Evolutionary conservation across 2,888 invertebrate species (phyloP).

Genomic region (Eucriotettix oculatus): DNA sequence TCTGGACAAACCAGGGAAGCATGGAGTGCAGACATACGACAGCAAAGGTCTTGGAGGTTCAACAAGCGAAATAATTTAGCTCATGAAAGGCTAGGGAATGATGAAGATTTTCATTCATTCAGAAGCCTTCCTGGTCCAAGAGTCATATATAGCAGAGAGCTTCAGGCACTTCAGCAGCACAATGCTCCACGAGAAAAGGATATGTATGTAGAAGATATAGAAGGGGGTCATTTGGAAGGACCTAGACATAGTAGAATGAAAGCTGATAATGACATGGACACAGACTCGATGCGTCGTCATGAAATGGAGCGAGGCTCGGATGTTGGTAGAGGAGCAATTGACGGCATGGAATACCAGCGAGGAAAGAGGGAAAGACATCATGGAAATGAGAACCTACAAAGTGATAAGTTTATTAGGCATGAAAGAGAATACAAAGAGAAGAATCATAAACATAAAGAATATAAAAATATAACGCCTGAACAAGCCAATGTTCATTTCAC

Average conservation of each 20-base stretch:
- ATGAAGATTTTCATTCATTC: slow-evolving; percentile 4
- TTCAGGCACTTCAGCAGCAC: slow-evolving; percentile 4
- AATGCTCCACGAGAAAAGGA: slow-evolving; percentile 24
- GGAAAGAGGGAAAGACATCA: not conserved
- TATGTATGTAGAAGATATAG: slow-evolving; percentile 25
- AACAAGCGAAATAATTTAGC: slow-evolving; percentile 38
- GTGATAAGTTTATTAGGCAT: not conserved
- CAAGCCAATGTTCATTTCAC: not conserved
- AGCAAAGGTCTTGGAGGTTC: slow-evolving; percentile 45
- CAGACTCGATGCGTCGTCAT: slow-evolving; percentile 57
- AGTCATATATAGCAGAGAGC: slow-evolving; percentile 14
- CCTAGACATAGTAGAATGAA: slow-evolving; percentile 10
- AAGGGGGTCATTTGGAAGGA: slow-evolving; percentile 22
- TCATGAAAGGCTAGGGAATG: not conserved
- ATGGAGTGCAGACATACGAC: slow-evolving; percentile 61
- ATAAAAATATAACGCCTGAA: slow-evolving; percentile 10
- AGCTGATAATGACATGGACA: slow-evolving; percentile 37
- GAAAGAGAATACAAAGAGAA: not conserved
- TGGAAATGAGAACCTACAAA: not conserved
- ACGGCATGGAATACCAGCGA: slow-evolving; percentile 18
- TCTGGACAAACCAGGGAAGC: slow-evolving; percentile 42
- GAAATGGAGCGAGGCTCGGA: slow-evolving; percentile 66
- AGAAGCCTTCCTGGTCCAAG: slow-evolving; percentile 19
- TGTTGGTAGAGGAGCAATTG: slow-evolving; percentile 28
- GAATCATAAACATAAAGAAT: not conserved